phyloP scores from a whole-genome alignment of 2,888 invertebrate species.

The Andrena marginata region DNA sequence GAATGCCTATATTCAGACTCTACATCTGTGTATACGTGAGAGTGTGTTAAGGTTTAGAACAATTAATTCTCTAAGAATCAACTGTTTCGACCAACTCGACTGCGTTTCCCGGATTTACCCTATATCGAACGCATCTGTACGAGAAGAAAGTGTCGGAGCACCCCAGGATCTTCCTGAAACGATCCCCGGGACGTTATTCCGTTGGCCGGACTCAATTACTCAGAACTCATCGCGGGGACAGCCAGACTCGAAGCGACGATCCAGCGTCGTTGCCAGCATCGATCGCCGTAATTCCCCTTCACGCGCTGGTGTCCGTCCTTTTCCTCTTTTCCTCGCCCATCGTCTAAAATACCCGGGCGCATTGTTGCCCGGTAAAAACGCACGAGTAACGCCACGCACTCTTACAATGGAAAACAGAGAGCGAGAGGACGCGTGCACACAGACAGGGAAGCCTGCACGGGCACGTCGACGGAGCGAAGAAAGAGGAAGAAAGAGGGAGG shows the following conservation, averaged over 20 bases:
- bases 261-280: constrained; percentile 10
- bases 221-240: constrained; percentile 1
- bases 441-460: background rate
- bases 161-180: background rate
- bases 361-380: constrained; percentile 59
- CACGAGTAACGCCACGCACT: constrained; percentile 45
- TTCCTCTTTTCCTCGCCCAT: constrained; percentile 30
- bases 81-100: too few relatives aligned
- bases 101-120: too few relatives aligned
- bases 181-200: too few relatives aligned
- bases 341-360: constrained; percentile 56
- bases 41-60: too few relatives aligned
- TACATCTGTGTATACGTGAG: too few relatives aligned
- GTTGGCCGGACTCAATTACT: constrained; percentile 13
- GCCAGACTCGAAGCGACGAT: constrained; percentile 15
- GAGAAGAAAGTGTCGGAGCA: too few relatives aligned
- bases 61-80: too few relatives aligned
- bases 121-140: too few relatives aligned
- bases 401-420: constrained; percentile 37
- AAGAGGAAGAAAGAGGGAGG: background rate
- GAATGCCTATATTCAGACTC: too few relatives aligned
- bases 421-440: background rate
- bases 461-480: background rate
- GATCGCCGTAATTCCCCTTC: constrained; percentile 37
- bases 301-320: background rate